A percentile compares a stretch with the other conserved stretches of the same genome.
Conservation (phyloP, 2,113 vertebrate species). For the Perognathus longimembris region DNA sequence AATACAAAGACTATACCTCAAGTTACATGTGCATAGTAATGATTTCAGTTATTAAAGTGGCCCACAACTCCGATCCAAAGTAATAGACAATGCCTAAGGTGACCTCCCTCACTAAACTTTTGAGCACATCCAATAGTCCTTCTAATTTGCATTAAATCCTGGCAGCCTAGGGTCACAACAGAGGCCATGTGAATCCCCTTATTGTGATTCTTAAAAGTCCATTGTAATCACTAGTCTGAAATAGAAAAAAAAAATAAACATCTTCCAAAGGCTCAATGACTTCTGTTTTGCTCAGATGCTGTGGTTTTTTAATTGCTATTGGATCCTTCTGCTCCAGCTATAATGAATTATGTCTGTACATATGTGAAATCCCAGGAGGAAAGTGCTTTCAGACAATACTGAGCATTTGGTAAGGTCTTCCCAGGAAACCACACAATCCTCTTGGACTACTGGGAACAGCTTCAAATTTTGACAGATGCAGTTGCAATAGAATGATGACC, state of each 20-base stretch:
- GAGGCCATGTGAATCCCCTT: neutral
- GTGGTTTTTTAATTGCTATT: conserved; percentile 28
- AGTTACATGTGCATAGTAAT: neutral
- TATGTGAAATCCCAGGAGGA: neutral
- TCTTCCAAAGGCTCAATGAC: neutral
- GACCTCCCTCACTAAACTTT: neutral
- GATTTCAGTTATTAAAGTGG: neutral
- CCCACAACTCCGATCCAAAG: neutral
- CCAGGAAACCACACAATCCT: neutral
- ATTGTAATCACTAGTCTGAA: conserved; percentile 9
- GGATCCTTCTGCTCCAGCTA: neutral
- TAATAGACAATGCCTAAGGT: neutral
- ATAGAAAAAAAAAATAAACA: neutral
- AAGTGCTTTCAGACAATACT: neutral
- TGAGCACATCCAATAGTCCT: neutral
- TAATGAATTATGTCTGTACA: conserved; percentile 20
- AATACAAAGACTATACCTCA: neutral
- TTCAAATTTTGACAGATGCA: conserved; percentile 38
- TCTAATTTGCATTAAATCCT: conserved; percentile 19
- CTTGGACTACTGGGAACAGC: neutral
- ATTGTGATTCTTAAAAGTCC: conserved; percentile 13
- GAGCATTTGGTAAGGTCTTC: neutral
- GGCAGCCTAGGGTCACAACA: neutral
- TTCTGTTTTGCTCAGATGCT: neutral
- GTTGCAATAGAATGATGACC: conserved; percentile 27